phyloP scores from a whole-genome alignment of 2,113 vertebrate species.

The Chamaea fasciata region DNA sequence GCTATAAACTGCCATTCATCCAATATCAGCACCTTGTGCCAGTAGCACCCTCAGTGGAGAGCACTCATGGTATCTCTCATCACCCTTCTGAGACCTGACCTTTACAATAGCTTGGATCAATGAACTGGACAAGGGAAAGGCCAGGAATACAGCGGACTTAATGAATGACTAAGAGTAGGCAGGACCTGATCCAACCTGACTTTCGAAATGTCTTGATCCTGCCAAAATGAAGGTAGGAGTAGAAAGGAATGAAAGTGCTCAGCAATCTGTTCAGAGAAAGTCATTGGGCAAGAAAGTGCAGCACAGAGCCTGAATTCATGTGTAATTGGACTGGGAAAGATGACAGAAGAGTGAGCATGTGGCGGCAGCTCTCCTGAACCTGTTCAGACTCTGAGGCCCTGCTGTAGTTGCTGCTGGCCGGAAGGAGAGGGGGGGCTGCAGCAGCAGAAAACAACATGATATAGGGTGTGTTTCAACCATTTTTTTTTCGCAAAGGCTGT shows the following conservation, averaged over 20 bases:
- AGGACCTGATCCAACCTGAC: not conserved
- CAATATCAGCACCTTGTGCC: not conserved
- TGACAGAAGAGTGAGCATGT: not conserved
- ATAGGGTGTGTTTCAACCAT: not conserved
- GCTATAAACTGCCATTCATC: not conserved
- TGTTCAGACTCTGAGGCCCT: not conserved
- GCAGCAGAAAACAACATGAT: not conserved
- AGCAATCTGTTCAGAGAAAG: not conserved
- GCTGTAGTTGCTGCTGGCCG: not conserved
- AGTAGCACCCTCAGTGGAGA: not conserved
- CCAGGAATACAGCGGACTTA: not conserved
- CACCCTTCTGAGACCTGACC: not conserved
- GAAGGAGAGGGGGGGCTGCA: not conserved
- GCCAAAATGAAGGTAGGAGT: not conserved
- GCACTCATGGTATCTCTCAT: accelerated
- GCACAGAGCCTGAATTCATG: not conserved
- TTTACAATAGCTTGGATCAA: not conserved
- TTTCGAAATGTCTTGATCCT: not conserved
- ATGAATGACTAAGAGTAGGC: not conserved
- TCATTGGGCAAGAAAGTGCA: not conserved
- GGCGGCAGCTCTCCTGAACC: not conserved
- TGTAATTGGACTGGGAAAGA: not conserved
- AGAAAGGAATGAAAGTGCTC: not conserved
- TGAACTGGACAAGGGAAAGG: not conserved
- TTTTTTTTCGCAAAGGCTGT: not conserved